Percentiles rank a stretch among this genome's conserved stretches.
Evolutionary conservation across 2,888 invertebrate species (phyloP).

Genomic region (Cryptophagus acutangulus): DNA sequence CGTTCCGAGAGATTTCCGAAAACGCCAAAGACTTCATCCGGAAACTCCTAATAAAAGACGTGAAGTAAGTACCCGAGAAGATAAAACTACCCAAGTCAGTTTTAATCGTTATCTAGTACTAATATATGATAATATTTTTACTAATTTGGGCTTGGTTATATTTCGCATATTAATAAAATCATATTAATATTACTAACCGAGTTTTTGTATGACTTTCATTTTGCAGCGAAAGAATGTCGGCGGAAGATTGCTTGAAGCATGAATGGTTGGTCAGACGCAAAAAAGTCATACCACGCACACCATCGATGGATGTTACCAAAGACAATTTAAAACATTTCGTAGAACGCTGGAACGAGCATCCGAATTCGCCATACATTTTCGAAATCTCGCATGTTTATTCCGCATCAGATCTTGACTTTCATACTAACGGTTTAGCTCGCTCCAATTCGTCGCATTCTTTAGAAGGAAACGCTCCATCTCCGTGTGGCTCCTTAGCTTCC

Average conservation of each 20-base stretch:
- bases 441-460: constrained; percentile 50
- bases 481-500: constrained; percentile 70
- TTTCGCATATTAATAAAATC: constrained; percentile 26
- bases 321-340: constrained; percentile 80
- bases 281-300: constrained; percentile 35
- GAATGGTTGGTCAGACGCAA: constrained; percentile 71
- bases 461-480: constrained; percentile 73
- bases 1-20: constrained; percentile 89
- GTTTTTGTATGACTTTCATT: background rate
- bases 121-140: constrained; percentile 16
- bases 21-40: constrained; percentile 95
- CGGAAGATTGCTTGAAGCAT: constrained; percentile 79
- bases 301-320: constrained; percentile 67
- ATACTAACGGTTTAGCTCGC: background rate
- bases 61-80: constrained; percentile 84
- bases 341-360: constrained; percentile 84
- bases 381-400: constrained; percentile 52
- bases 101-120: background rate
- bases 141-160: constrained; percentile 43
- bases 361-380: constrained; percentile 80
- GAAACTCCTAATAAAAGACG: constrained; percentile 85
- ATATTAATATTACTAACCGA: constrained; percentile 31
- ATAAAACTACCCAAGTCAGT: background rate
- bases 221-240: constrained; percentile 77
- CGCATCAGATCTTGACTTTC: background rate